A percentile compares a stretch with the other conserved stretches of the same genome.
These are phyloP conservation scores for Gallinago stenura DNA, from an alignment of 2,797 vertebrate genomes.

Conservation along the genomic window DNA sequence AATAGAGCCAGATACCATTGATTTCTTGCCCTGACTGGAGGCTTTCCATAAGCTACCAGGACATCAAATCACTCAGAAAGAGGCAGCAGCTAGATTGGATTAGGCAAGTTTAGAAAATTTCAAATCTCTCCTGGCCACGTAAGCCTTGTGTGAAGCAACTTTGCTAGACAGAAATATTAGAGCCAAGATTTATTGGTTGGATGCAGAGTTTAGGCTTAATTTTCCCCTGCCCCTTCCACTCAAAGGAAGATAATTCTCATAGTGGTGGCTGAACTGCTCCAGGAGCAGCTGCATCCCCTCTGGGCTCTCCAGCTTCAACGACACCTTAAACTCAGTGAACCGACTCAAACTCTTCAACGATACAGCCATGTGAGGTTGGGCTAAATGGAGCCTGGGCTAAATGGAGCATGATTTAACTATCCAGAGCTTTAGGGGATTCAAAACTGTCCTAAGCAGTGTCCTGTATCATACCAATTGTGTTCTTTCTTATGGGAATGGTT, in stretches of 20 bases:
- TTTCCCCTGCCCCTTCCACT: neutral
- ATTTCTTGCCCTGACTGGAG: neutral
- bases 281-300: neutral
- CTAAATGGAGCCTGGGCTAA: neutral
- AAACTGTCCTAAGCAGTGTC: neutral
- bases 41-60: neutral
- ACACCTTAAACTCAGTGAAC: neutral
- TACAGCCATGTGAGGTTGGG: neutral
- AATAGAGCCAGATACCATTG: neutral
- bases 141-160: neutral
- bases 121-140: neutral
- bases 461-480: neutral
- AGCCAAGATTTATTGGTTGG: neutral
- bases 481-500: neutral
- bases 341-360: neutral
- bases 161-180: neutral
- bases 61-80: neutral
- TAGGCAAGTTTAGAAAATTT: neutral
- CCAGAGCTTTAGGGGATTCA: neutral
- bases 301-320: neutral
- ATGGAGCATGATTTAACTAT: neutral
- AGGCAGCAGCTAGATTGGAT: neutral
- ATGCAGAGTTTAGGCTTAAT: neutral
- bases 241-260: neutral
- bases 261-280: neutral